Conservation (phyloP, 2,888 invertebrate genomes). For the Agrochola circellaris region DNA sequence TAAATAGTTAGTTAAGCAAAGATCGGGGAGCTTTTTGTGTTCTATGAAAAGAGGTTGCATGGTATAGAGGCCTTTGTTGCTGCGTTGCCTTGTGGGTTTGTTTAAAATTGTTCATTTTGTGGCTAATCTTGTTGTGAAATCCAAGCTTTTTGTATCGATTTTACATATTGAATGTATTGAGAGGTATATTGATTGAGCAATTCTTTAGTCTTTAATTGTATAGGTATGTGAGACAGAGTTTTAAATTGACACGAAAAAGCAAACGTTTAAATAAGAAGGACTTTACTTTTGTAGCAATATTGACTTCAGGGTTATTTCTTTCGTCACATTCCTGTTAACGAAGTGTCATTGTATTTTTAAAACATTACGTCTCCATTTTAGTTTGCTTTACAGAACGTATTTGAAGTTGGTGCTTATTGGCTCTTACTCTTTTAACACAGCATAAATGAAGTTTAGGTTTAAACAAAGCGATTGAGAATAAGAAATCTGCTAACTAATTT, state of each 20-base stretch:
- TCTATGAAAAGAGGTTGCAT: slow-evolving; percentile 65
- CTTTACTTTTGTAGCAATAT: not conserved
- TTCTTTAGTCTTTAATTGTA: slow-evolving; percentile 13
- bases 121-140: slow-evolving; percentile 59
- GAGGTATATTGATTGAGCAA: slow-evolving; percentile 35
- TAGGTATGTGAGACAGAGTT: not conserved
- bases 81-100: slow-evolving; percentile 65
- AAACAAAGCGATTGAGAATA: not conserved
- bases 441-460: not conserved
- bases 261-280: not conserved
- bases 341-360: slow-evolving; percentile 1
- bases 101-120: slow-evolving; percentile 66
- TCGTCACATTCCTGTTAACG: not conserved
- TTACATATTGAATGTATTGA: slow-evolving; percentile 22
- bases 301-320: slow-evolving; percentile 40
- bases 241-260: not conserved
- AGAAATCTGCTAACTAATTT: not conserved
- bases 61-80: slow-evolving; percentile 57
- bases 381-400: not conserved
- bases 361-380: not conserved
- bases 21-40: slow-evolving; percentile 82
- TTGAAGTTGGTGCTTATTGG: not conserved
- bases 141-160: slow-evolving; percentile 33
- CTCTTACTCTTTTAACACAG: not conserved
- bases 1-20: slow-evolving; percentile 89